Evolutionary conservation across 2,113 vertebrate genomes (phyloP).

Genomic region (Trematocara marginatum): DNA sequence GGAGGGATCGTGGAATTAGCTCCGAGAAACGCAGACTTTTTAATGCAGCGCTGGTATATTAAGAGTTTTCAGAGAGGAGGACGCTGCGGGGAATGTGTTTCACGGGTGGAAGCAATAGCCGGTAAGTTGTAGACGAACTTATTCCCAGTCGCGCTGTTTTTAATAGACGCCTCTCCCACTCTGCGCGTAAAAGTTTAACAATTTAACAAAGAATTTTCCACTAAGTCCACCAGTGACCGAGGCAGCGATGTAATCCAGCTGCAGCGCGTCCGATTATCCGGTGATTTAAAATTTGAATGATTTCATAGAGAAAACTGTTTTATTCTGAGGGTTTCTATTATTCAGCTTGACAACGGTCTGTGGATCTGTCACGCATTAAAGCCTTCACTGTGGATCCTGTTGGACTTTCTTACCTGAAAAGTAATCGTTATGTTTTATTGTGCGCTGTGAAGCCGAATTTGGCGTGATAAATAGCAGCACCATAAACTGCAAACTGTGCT

Average conservation of each 20-base stretch:
- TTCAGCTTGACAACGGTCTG: neutral
- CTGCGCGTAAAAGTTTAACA: neutral
- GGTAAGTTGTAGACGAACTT: conserved; percentile 64
- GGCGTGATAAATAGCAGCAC: neutral
- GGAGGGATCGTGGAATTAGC: neutral
- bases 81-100: neutral
- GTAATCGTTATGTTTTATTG: neutral
- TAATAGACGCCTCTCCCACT: neutral
- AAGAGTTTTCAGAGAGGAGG: neutral
- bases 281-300: neutral
- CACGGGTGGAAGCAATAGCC: neutral
- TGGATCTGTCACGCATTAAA: neutral
- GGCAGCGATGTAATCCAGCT: accelerated
- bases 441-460: neutral
- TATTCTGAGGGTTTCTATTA: neutral
- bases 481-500: neutral
- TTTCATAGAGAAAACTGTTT: neutral
- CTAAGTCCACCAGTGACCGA: neutral
- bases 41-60: neutral
- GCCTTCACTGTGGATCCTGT: neutral
- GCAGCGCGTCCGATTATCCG: neutral
- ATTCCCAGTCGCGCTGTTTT: neutral
- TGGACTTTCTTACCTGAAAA: neutral
- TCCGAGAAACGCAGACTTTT: neutral
- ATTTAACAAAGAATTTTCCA: neutral